A percentile compares a stretch with the other conserved stretches of the same genome.
phyloP scores from a whole-genome alignment of 2,113 vertebrate genomes.

The Muntiacus reevesi region DNA sequence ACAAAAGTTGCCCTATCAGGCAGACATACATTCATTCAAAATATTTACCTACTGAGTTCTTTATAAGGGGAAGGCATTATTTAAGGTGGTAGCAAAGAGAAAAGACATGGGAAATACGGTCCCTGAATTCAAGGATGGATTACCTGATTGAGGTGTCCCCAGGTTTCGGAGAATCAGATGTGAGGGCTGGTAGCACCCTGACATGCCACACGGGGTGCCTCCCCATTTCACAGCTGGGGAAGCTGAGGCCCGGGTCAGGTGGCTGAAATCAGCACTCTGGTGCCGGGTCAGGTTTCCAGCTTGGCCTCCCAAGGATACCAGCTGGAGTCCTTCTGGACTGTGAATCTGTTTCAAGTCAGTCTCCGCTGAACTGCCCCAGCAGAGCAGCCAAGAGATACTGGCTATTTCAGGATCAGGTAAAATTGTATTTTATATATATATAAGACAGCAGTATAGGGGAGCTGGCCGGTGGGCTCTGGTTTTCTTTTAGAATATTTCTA shows the following conservation, averaged over 20 bases:
- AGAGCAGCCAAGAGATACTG: constrained; percentile 53
- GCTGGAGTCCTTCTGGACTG: background rate
- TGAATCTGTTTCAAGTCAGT: background rate
- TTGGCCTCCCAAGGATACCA: too few species aligned
- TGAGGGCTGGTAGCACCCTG: background rate
- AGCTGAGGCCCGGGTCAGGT: background rate
- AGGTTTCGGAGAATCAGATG: background rate
- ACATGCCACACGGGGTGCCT: background rate
- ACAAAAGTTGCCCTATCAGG: background rate
- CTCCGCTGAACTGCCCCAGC: constrained; percentile 43
- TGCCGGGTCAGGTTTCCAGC: background rate
- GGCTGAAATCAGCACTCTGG: background rate
- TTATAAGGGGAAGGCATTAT: background rate
- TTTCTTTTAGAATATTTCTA: background rate
- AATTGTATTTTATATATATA: background rate
- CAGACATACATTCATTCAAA: background rate
- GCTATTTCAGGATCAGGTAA: background rate
- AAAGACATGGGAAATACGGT: background rate
- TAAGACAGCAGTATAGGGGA: background rate
- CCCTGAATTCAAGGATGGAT: background rate
- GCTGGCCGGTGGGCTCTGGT: background rate
- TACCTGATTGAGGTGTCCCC: background rate
- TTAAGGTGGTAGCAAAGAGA: background rate
- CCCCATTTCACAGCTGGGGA: background rate
- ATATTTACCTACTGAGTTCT: constrained; percentile 2